Evolutionary conservation across 2,113 vertebrate species (phyloP).

Genomic region (Oncorhynchus clarkii): DNA sequence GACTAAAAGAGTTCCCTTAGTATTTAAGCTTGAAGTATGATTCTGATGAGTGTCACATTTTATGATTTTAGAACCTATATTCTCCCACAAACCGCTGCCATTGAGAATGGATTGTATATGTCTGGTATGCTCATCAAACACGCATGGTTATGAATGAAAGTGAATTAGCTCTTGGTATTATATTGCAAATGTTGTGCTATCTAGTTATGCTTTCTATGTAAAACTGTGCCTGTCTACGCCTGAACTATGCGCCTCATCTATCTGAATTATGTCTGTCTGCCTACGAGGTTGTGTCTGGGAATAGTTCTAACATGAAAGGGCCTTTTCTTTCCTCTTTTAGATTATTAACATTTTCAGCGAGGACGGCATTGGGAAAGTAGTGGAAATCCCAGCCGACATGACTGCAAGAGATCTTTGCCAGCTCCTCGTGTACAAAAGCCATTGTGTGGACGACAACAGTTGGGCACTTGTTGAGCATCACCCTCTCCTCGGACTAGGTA

Average conservation of each 20-base stretch:
- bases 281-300: no score
- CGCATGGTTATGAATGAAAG: no score
- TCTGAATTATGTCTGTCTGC: no score
- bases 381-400: conserved; percentile 95
- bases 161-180: no score
- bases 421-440: conserved; percentile 94
- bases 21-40: neutral
- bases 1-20: neutral
- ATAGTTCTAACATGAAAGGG: neutral
- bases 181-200: no score
- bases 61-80: neutral
- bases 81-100: neutral
- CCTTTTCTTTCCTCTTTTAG: conserved; percentile 58
- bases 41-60: neutral
- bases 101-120: neutral
- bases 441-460: conserved; percentile 98
- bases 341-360: conserved; percentile 97
- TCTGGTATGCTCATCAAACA: neutral
- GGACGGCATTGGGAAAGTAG: conserved; percentile 92
- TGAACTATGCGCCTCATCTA: no score
- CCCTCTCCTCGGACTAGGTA: conserved; percentile 93
- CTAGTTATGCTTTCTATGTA: no score
- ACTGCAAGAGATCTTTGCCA: conserved; percentile 96
- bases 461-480: conserved; percentile 97
- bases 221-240: no score